These are phyloP conservation scores for Cynopterus sphinx DNA, from an alignment of 2,797 vertebrate species.

Conservation along the genomic window DNA sequence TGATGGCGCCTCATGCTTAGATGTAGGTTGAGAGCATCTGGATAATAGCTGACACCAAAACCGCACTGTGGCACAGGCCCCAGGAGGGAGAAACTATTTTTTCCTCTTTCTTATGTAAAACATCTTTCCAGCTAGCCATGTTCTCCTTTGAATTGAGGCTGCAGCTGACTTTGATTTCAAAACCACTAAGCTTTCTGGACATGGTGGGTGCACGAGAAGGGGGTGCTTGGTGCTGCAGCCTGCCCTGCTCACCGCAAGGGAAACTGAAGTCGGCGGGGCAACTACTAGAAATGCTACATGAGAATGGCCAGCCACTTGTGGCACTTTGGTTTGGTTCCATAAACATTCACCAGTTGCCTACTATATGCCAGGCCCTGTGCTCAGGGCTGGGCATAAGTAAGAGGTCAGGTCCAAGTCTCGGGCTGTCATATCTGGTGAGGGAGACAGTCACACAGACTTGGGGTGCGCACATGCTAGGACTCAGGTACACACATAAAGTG, in stretches of 20 bases:
- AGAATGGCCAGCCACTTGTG: rapidly evolving
- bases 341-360: not conserved
- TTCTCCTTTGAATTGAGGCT: conserved; percentile 57
- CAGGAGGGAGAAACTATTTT: conserved; percentile 49
- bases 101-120: conserved; percentile 71
- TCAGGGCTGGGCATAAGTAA: not conserved
- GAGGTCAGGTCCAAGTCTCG: not conserved
- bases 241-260: not conserved
- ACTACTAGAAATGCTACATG: not conserved
- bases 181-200: not conserved
- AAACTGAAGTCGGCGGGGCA: not conserved
- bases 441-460: not conserved
- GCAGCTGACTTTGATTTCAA: conserved; percentile 57
- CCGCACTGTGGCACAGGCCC: conserved; percentile 43
- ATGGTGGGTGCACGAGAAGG: not conserved
- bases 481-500: not conserved
- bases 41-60: not conserved
- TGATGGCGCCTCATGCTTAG: not conserved
- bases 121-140: conserved; percentile 38
- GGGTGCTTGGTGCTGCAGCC: not conserved
- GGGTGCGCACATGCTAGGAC: not conserved
- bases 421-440: not conserved
- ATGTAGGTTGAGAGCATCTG: conserved; percentile 47
- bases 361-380: not conserved
- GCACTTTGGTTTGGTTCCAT: not conserved